Evolutionary conservation across 2,888 invertebrate species (phyloP).

Genomic region (Shargacucullia verbasci): DNA sequence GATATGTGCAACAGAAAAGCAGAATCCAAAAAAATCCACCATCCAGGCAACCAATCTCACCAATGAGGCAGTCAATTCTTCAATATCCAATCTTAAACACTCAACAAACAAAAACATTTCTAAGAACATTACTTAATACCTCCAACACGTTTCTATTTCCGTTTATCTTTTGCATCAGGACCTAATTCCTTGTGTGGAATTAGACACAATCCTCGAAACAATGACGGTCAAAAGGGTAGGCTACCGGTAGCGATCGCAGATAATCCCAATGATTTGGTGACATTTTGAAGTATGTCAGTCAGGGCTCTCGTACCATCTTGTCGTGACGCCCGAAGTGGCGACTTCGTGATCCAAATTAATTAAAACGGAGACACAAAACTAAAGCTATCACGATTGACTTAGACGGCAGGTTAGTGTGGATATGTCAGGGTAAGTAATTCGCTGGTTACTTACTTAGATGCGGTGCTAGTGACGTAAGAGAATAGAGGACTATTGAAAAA

Average conservation of each 20-base stretch:
- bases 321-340: constrained; percentile 88
- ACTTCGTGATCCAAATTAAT: constrained; percentile 89
- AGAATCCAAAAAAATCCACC: no score
- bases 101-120: constrained; percentile 8
- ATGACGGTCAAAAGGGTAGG: constrained; percentile 64
- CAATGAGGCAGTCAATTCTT: constrained; percentile 4
- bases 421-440: constrained; percentile 57
- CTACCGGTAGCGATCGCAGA: constrained; percentile 72
- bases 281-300: constrained; percentile 89
- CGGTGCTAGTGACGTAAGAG: neutral
- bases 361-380: constrained; percentile 87
- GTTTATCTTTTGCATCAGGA: constrained; percentile 49
- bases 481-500: no score
- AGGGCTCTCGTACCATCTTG: constrained; percentile 75
- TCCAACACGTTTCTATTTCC: constrained; percentile 58
- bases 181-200: constrained; percentile 66
- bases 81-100: constrained; percentile 10
- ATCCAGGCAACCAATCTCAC: neutral
- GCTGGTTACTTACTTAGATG: neutral
- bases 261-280: constrained; percentile 83
- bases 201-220: constrained; percentile 63
- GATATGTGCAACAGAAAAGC: no score
- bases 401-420: constrained; percentile 74
- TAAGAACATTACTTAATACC: constrained; percentile 53
- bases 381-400: constrained; percentile 84